Conservation (phyloP, 2,113 vertebrate species). For the Regulus satrapa region DNA sequence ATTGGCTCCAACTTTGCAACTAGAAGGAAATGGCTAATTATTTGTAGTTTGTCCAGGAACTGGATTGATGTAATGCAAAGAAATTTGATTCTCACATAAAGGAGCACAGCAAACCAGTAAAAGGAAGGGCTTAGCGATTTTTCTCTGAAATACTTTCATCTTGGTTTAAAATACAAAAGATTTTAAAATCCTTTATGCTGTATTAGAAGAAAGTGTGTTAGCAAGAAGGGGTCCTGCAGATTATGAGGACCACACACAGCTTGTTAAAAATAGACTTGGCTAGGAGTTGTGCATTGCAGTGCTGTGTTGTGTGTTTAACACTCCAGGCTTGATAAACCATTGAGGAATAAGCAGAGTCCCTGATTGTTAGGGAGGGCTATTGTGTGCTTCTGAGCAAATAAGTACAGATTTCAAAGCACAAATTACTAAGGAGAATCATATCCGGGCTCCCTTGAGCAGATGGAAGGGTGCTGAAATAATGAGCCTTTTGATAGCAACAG, state of each 20-base stretch:
- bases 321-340: not conserved
- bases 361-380: not conserved
- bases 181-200: not conserved
- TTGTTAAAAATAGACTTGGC: not conserved
- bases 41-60: not conserved
- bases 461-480: not conserved
- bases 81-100: not conserved
- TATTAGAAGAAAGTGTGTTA: not conserved
- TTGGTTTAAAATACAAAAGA: not conserved
- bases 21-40: not conserved
- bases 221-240: not conserved
- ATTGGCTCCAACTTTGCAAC: not conserved
- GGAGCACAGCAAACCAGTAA: not conserved
- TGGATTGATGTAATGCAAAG: not conserved
- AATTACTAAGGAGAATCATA: not conserved
- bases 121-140: not conserved
- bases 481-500: not conserved
- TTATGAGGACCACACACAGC: not conserved
- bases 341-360: not conserved
- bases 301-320: not conserved
- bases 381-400: not conserved
- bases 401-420: not conserved
- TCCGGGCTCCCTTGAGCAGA: not conserved
- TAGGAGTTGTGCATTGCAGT: not conserved
- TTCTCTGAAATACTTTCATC: not conserved